phyloP scores from a whole-genome alignment of 2,797 vertebrate genomes.

The Spondyliosoma cantharus region DNA sequence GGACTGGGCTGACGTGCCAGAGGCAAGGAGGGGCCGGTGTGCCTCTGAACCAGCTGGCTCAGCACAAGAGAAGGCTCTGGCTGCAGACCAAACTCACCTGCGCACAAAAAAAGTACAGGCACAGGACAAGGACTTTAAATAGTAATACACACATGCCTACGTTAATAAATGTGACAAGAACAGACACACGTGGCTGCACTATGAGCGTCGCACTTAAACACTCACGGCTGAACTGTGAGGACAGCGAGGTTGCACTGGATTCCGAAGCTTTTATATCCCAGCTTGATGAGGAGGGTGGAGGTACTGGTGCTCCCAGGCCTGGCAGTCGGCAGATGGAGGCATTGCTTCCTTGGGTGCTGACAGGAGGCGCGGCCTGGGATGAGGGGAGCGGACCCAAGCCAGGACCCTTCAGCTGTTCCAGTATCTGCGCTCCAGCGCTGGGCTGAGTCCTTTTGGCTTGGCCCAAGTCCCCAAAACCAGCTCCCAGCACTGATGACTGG shows the following conservation, averaged over 20 bases:
- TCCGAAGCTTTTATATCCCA: constrained; percentile 92
- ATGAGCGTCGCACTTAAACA: constrained; percentile 4
- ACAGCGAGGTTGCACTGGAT: constrained; percentile 84
- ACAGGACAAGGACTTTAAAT: not conserved
- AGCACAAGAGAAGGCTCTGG: constrained; percentile 96
- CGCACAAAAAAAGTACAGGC: constrained; percentile 43
- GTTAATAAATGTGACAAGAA: not conserved
- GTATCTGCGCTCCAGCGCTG: constrained; percentile 89
- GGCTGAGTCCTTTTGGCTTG: constrained; percentile 88
- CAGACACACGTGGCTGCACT: not conserved
- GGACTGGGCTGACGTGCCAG: constrained; percentile 82
- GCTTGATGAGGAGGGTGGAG: constrained; percentile 80
- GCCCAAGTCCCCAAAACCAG: constrained; percentile 92
- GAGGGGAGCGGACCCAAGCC: constrained; percentile 89
- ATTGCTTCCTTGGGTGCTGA: constrained; percentile 79
- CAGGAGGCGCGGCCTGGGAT: constrained; percentile 76
- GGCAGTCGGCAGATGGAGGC: constrained; percentile 76
- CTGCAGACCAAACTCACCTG: constrained; percentile 93
- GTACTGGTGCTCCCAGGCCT: constrained; percentile 72
- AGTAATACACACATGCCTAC: too few species aligned
- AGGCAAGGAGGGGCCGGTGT: constrained; percentile 83
- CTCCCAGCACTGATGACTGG: constrained; percentile 93
- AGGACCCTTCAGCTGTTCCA: constrained; percentile 92
- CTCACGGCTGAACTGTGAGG: constrained; percentile 90
- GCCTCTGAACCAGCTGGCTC: constrained; percentile 93